Base-by-base conservation (phyloP, 2,888 invertebrate species). In the Apodemia zela region DNA sequence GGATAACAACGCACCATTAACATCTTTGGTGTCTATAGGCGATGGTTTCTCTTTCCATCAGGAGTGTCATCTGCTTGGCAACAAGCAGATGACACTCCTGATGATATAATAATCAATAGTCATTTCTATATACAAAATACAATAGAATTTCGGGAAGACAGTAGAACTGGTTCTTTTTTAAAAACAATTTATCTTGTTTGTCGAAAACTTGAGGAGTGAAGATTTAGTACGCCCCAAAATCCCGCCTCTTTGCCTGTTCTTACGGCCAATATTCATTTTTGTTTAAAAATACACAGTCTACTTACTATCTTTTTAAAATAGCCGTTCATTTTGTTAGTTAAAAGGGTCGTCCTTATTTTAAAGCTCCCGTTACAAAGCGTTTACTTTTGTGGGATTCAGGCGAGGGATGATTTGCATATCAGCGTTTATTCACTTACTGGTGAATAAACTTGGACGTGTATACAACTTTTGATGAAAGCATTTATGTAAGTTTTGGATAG, bases 361-460 rank as follows among this genome's bases (percentile, higher is more conserved):
- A 51, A 51, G 21, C 21, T 18, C 42, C 13, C 2, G 13, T 21
- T 51, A 51, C 11, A 49, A 49, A 51, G 51, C 51, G 51, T 21
- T 51, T 51, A 51, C 51, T 25, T 21, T 51, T 51, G 13, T 5
- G 13, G 51, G 21, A 51, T 51, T 51, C 25, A 13, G 11, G 13
- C 51, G 21, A 13, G 18, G 18, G 21, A 51, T 51, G 51, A 51
- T 51, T 51, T 51, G 21, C 51, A 18, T 51, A 51, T 51, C 51
- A 51, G 51, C 51, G 25, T 51, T 51, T 51, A 51, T 51, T 51
- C 51, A 51, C 21, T 51, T 51, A 21, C 21, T 21, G 11, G 51
- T 25, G 21, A 51, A 51, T 21, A 51, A 13, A 51, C 51, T 51
- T 49, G 25, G 51, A 51, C 11, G 25, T 25, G 11, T 25, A 21